These are phyloP conservation scores for Brachirus orientalis DNA, from an alignment of 2,113 vertebrate species.

Conservation along the genomic window DNA sequence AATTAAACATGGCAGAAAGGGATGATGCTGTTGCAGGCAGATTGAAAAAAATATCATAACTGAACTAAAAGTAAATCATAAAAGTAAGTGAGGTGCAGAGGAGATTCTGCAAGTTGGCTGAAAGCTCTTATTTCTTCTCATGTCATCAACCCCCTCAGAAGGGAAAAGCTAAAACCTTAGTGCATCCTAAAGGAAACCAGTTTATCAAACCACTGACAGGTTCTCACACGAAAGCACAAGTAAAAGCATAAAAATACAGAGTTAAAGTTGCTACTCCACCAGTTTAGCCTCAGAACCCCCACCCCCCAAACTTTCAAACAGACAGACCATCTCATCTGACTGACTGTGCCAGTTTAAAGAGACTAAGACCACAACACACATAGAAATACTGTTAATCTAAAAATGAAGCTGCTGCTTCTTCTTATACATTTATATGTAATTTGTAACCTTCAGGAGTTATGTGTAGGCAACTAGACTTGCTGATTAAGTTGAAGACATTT, in stretches of 20 bases:
- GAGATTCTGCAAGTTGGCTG: background rate
- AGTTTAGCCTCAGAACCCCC: background rate
- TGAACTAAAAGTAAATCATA: constrained; percentile 8
- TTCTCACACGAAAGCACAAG: background rate
- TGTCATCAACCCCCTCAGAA: background rate
- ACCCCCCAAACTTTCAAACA: background rate
- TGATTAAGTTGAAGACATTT: no score
- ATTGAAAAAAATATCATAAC: background rate
- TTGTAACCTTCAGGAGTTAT: no score
- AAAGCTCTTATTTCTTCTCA: background rate
- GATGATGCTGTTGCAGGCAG: no score
- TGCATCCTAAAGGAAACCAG: background rate
- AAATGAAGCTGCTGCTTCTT: no score
- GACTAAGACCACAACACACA: no score
- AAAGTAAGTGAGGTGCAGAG: background rate
- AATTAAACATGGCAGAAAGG: no score
- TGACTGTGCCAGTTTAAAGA: no score
- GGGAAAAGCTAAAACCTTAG: background rate
- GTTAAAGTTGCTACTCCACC: constrained; percentile 18
- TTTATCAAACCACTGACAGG: background rate
- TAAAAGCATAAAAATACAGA: background rate
- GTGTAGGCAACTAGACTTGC: no score
- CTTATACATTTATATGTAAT: no score
- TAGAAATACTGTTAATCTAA: no score
- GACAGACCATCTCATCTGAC: no score